phyloP scores from a whole-genome alignment of 2,113 vertebrate species.

The Hydrolagus affinis region DNA sequence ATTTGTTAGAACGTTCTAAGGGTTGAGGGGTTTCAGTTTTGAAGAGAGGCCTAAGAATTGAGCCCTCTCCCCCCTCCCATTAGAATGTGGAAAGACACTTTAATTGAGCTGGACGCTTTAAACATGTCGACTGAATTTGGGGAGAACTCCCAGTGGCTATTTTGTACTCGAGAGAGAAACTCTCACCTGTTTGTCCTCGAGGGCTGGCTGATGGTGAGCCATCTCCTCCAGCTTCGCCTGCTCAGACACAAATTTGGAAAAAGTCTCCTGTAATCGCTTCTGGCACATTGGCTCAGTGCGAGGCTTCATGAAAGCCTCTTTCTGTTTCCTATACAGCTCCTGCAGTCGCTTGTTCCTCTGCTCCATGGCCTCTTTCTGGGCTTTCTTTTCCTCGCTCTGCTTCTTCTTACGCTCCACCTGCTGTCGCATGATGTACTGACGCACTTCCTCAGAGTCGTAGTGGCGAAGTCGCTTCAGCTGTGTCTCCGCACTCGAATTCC shows the following conservation, averaged over 20 bases:
- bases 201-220: conserved; percentile 39
- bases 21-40: too few species aligned
- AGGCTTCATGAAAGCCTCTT: conserved; percentile 56
- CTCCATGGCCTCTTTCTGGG: conserved; percentile 70
- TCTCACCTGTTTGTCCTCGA: conserved; percentile 43
- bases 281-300: conserved; percentile 38
- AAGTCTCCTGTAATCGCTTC: conserved; percentile 64
- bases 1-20: too few species aligned
- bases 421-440: conserved; percentile 80
- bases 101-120: too few species aligned
- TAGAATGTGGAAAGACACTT: too few species aligned
- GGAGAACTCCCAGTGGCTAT: too few species aligned
- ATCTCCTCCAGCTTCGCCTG: conserved; percentile 57
- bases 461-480: conserved; percentile 70
- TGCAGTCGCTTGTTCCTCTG: conserved; percentile 77
- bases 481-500: conserved; percentile 53
- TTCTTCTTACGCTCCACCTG: conserved; percentile 81
- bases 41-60: too few species aligned
- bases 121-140: neutral
- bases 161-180: neutral
- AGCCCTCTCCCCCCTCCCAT: too few species aligned
- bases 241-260: conserved; percentile 69
- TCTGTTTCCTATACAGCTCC: conserved; percentile 87
- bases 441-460: conserved; percentile 81
- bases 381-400: conserved; percentile 76